phyloP scores from a whole-genome alignment of 2,888 invertebrate species.

The Cephonodes hylas region DNA sequence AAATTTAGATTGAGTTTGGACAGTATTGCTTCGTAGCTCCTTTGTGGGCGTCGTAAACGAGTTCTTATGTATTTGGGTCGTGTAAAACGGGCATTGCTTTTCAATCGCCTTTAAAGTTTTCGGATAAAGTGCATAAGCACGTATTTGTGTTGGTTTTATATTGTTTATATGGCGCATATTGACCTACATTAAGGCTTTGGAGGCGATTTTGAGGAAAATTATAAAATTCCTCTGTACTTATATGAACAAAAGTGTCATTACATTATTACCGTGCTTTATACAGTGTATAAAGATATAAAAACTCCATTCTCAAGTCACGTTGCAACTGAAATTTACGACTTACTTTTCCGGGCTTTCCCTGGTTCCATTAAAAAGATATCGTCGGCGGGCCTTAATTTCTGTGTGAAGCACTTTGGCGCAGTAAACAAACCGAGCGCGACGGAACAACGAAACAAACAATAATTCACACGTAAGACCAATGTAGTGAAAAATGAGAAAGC shows the following conservation, averaged over 20 bases:
- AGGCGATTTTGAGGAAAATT: not conserved
- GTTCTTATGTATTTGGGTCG: slow-evolving; percentile 24
- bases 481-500: slow-evolving; percentile 80
- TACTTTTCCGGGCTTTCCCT: not conserved
- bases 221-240: not conserved
- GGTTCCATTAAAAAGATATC: slow-evolving; percentile 7
- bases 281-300: not conserved
- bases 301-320: not conserved
- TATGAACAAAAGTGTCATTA: not conserved
- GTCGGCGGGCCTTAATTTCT: slow-evolving; percentile 7
- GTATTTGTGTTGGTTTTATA: slow-evolving; percentile 31
- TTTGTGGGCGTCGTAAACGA: slow-evolving; percentile 39
- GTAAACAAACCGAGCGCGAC: slow-evolving; percentile 47
- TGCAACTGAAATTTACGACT: slow-evolving; percentile 2
- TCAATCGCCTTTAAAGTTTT: slow-evolving; percentile 33
- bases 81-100: slow-evolving; percentile 25
- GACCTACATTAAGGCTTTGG: not conserved
- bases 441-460: slow-evolving; percentile 66
- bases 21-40: slow-evolving; percentile 50
- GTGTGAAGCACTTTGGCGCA: slow-evolving; percentile 21
- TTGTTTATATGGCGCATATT: slow-evolving; percentile 1
- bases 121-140: slow-evolving; percentile 31
- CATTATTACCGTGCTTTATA: not conserved
- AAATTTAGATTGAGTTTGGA: slow-evolving; percentile 79
- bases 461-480: slow-evolving; percentile 80